Evolutionary conservation across 2,113 vertebrate genomes (phyloP), one percentile per base, ranked within the genome.

Genomic region (Engystomops pustulosus): DNA sequence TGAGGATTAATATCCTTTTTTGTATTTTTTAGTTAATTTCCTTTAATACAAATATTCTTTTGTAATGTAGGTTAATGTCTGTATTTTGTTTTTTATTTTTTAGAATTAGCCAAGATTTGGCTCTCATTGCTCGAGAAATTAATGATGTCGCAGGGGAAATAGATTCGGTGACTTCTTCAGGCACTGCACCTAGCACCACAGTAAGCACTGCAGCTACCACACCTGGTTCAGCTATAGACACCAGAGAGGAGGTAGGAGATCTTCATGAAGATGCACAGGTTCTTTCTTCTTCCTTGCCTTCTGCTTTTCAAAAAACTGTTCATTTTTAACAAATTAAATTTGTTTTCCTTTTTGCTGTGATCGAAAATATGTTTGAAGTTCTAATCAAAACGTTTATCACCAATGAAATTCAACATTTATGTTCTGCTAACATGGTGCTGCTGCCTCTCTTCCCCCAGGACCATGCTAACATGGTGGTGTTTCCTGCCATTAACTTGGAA

Each of bases 41-140:
- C n/a, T n/a, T n/a, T n/a, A n/a, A n/a, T n/a, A n/a, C n/a, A n/a
- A n/a, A n/a, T n/a, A n/a, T n/a, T n/a, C n/a, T n/a, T n/a, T n/a
- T n/a, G 27, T 25, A 7, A 9, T 55, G 51, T 1, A 9, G 15
- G 7, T 55, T 23, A 10, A 41, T 41, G 23, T 55, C 6, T 55
- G 1, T 53, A 1, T 20, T 23, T 55, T 55, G 9, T 27, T 27
- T 51, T 14, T 80, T 45, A 86, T 14, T 89, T 90, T 80, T 86
- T 90, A 99, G 98, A 95, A 99, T 99, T 94, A 99, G 98, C 93
- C 98, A 99, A 93, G 98, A 99, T 92, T 91, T 99, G 93, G 98
- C 98, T 85, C 96, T 98, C 93, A 95, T 99, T 93, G 98, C 98
- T 82, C 96, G 97, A 51, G 98, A 99, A 92, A 99, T 99, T 94